Base-by-base conservation (phyloP, 1,140 invertebrate genomes). In the Amphibalanus amphitrite region DNA sequence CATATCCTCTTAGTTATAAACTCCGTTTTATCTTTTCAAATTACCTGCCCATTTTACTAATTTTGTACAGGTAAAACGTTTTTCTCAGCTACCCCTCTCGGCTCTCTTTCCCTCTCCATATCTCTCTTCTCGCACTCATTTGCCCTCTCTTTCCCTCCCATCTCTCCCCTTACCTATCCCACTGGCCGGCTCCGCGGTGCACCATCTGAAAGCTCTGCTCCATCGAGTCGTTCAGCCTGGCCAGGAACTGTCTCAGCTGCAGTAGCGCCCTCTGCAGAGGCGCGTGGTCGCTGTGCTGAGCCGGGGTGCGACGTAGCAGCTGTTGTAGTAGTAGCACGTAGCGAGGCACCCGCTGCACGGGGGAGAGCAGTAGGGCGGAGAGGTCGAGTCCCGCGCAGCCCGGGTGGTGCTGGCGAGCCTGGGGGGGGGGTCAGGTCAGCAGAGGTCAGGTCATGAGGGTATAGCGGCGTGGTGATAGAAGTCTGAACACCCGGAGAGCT, bases 271-370 rank as follows among this genome's bases (percentile, higher is more conserved):
- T 72, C 71, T 78, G 76, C 23, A 81, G 76, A 72, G 77, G 76
- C 33, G 75, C 75, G 70, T 76, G 76, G 73, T 82, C 81, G 25
- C 77, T 77, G 73, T 81, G 80, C 26, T 73, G 73, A 23, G 74
- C 29, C 38, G 76, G 75, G 0, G 81, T 82, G 75, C 76, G 76
- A 73, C 79, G 79, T 13, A 80, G 72, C 69, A 81, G 74, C 75
- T 80, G 78, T 74, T 81, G 79, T 23, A 82, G 73, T 15, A 81
- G 75, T 1, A 82, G 75, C 64, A 81, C 78, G 72, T 81, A 81
- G 59, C 79, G 75, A 23, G 81, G 80, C 72, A 81, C 79, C 69
- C 80, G 73, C 72, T 81, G 80, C 23, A 82, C 76, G 26, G 81
- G 81, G 28, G 79, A 80, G 69, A 81, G 71, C 4, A 82, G 75